Evolutionary conservation across 2,888 invertebrate genomes (phyloP).

Genomic region (Diplazon laetatorius): DNA sequence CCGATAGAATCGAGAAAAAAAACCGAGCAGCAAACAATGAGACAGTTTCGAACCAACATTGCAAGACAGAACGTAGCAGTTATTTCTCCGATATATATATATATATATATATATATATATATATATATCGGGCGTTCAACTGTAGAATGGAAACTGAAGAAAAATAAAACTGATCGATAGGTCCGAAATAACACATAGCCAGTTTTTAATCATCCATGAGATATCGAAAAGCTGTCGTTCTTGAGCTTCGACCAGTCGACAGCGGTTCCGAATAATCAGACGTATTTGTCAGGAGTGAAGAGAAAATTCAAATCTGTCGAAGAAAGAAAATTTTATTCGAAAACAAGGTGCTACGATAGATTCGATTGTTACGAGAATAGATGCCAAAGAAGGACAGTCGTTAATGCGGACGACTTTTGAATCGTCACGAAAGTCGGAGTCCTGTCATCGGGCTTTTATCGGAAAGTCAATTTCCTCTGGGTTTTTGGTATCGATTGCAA

Average conservation of each 20-base stretch:
- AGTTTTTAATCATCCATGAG: conserved; percentile 15
- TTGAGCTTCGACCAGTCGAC: background rate
- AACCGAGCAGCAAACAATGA: background rate
- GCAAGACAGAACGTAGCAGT: background rate
- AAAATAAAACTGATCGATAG: background rate
- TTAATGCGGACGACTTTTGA: background rate
- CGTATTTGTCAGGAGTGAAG: no score
- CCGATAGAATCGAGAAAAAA: background rate
- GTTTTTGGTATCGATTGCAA: background rate
- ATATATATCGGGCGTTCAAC: background rate
- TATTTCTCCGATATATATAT: conserved; percentile 5
- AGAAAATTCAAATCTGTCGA: no score
- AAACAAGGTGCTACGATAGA: background rate
- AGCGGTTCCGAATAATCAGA: background rate
- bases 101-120: no score
- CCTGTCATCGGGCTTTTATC: background rate
- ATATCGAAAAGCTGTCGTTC: conserved; percentile 14
- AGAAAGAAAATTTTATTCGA: background rate
- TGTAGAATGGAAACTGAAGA: background rate
- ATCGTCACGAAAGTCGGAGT: background rate
- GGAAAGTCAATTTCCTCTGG: background rate
- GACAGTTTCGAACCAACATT: background rate
- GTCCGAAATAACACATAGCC: conserved; percentile 5
- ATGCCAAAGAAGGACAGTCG: background rate
- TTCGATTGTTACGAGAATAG: background rate